These are phyloP conservation scores for Drosophila bocqueti DNA, from an alignment of 1,140 invertebrate genomes.

Conservation along the genomic window DNA sequence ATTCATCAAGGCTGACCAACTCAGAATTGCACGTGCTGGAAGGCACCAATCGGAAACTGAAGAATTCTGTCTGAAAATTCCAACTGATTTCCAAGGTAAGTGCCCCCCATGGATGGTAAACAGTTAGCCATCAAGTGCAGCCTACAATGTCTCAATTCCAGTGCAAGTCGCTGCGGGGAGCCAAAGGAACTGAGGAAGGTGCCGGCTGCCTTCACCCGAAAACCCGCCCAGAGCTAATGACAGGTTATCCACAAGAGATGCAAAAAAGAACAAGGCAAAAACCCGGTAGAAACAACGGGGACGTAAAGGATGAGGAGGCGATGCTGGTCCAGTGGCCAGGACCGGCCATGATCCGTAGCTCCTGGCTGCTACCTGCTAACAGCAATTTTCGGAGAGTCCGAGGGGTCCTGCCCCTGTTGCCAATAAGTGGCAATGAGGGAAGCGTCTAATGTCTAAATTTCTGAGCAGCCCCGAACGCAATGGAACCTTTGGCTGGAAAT, in stretches of 20 bases:
- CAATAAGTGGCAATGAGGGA: slow-evolving; percentile 74
- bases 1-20: slow-evolving; percentile 21
- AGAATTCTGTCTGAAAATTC: not conserved
- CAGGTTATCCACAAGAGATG: slow-evolving; percentile 77
- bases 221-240: slow-evolving; percentile 68
- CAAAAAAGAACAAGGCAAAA: slow-evolving; percentile 44
- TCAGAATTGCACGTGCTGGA: not conserved
- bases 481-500: slow-evolving; percentile 42
- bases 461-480: slow-evolving; percentile 29
- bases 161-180: slow-evolving; percentile 48
- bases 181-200: slow-evolving; percentile 29
- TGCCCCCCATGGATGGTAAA: slow-evolving; percentile 10
- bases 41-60: slow-evolving; percentile 20
- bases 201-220: slow-evolving; percentile 35
- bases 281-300: not conserved
- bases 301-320: not conserved
- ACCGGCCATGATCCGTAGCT: slow-evolving; percentile 59
- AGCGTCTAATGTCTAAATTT: slow-evolving; percentile 82
- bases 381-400: slow-evolving; percentile 48
- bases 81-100: slow-evolving; percentile 9
- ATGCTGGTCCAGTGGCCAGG: slow-evolving; percentile 48
- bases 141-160: slow-evolving; percentile 74
- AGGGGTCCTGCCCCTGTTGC: slow-evolving; percentile 50
- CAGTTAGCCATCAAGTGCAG: slow-evolving; percentile 51
- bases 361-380: slow-evolving; percentile 73